phyloP scores from a whole-genome alignment of 2,888 invertebrate genomes.

The Callinectes sapidus region DNA sequence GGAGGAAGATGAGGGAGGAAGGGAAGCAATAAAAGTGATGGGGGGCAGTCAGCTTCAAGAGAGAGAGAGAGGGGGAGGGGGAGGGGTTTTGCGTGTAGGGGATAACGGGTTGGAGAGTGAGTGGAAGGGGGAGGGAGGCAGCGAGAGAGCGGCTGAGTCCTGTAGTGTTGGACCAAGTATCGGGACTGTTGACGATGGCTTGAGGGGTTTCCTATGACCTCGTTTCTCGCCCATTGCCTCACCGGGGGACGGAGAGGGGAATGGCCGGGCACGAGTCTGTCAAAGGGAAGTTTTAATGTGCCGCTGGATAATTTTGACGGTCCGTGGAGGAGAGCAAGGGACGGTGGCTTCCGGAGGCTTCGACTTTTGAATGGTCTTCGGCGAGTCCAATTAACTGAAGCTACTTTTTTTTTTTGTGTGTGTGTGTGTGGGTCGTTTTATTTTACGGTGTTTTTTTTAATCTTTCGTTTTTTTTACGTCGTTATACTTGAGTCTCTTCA shows the following conservation, averaged over 20 bases:
- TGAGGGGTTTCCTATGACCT: neutral
- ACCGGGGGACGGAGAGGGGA: neutral
- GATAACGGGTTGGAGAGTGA: neutral
- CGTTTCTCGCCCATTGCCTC: neutral
- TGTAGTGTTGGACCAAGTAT: neutral
- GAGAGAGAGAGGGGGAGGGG: constrained; percentile 19
- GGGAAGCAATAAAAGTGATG: constrained; percentile 24
- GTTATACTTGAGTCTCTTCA: neutral
- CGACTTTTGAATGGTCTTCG: neutral
- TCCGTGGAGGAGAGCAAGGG: neutral
- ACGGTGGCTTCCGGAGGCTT: neutral
- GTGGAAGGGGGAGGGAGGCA: neutral
- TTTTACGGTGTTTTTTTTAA: neutral
- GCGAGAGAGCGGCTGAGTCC: neutral
- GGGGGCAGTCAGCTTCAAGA: neutral
- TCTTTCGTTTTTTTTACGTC: neutral
- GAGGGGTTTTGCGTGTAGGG: neutral
- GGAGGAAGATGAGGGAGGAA: neutral
- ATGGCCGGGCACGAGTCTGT: neutral
- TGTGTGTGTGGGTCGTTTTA: neutral
- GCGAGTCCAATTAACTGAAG: neutral
- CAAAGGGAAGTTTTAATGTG: neutral
- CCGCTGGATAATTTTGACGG: neutral
- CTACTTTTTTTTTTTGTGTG: neutral
- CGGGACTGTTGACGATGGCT: neutral